Conservation (phyloP, 2,888 invertebrate species). For the Cecidostiba fungosa region DNA sequence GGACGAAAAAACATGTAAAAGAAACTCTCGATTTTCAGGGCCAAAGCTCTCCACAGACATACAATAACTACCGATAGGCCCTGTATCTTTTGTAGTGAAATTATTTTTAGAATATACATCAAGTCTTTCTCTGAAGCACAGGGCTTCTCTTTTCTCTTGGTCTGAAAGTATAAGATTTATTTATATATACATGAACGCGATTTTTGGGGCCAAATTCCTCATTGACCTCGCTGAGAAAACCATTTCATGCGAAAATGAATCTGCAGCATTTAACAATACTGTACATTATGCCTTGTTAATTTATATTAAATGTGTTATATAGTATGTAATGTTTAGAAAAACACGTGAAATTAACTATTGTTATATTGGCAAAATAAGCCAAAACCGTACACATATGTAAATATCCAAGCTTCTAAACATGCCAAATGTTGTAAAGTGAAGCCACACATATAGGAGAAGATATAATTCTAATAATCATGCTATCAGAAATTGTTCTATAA, state of each 20-base stretch:
- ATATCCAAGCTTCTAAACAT: slow-evolving; percentile 15
- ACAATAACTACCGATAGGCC: slow-evolving; percentile 70
- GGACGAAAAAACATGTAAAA: slow-evolving; percentile 84
- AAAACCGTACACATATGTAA: slow-evolving; percentile 20
- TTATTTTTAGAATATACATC: slow-evolving; percentile 68
- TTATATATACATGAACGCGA: background rate
- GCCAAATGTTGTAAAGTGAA: slow-evolving; percentile 5
- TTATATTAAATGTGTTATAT: slow-evolving; percentile 47
- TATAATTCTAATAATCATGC: slow-evolving; percentile 35
- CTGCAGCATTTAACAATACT: slow-evolving; percentile 28
- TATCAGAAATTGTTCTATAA: slow-evolving; percentile 32
- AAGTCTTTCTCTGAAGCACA: slow-evolving; percentile 73
- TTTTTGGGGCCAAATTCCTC: slow-evolving; percentile 21
- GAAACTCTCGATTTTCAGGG: slow-evolving; percentile 82
- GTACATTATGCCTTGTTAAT: slow-evolving; percentile 44
- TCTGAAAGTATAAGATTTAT: slow-evolving; percentile 63
- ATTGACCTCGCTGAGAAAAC: slow-evolving; percentile 23
- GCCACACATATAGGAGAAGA: slow-evolving; percentile 33
- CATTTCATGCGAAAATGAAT: slow-evolving; percentile 17
- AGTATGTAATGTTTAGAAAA: slow-evolving; percentile 38
- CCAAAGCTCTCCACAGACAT: slow-evolving; percentile 80
- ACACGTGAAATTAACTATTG: background rate
- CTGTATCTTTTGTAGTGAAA: slow-evolving; percentile 48
- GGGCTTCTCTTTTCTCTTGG: slow-evolving; percentile 63
- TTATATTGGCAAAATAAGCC: background rate